Evolutionary conservation across 2,888 invertebrate species (phyloP).

Genomic region (Thyatira batis): DNA sequence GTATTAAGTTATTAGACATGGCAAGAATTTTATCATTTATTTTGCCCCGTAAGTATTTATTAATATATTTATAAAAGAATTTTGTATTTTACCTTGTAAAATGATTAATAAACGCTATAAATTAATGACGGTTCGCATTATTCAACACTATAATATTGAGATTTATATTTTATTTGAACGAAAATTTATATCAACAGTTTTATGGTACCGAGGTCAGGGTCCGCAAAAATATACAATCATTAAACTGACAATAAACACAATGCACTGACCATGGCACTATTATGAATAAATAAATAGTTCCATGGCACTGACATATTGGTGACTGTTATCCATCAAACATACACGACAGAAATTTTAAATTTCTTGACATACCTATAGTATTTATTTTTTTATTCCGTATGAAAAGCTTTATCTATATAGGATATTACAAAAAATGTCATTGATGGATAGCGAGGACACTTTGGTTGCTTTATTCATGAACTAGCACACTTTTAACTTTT

Average conservation of each 20-base stretch:
- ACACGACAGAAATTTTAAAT: no score
- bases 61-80: constrained; percentile 71
- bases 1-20: constrained; percentile 78
- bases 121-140: constrained; percentile 76
- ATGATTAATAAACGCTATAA: constrained; percentile 79
- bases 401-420: constrained; percentile 10
- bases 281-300: background rate
- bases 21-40: constrained; percentile 72
- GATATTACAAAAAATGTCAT: constrained; percentile 12
- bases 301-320: constrained; percentile 8
- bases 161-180: constrained; percentile 9
- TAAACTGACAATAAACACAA: constrained; percentile 41
- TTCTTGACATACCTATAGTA: no score
- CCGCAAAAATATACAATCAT: constrained; percentile 17
- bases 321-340: constrained; percentile 51
- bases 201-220: background rate
- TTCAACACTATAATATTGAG: constrained; percentile 64
- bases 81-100: constrained; percentile 81
- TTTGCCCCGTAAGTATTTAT: constrained; percentile 68
- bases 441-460: constrained; percentile 52
- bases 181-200: background rate
- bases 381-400: no score
- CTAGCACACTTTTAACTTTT: constrained; percentile 66
- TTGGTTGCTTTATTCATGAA: constrained; percentile 63
- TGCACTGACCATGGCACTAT: constrained; percentile 46